These are phyloP conservation scores for Osmerus mordax DNA, from an alignment of 2,113 vertebrate genomes.

Conservation along the genomic window DNA sequence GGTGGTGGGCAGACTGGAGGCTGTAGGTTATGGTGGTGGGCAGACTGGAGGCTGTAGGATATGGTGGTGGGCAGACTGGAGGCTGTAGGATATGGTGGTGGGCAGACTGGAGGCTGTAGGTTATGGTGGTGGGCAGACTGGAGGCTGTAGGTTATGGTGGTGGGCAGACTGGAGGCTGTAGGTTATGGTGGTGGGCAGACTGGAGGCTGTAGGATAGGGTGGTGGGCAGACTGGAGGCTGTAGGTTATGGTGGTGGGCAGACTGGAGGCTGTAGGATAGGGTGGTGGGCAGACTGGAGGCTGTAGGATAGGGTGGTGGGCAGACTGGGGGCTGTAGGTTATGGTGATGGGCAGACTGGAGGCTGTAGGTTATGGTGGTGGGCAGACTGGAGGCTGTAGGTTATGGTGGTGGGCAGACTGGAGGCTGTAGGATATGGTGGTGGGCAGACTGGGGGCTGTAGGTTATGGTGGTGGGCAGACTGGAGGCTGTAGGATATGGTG, in stretches of 20 bases:
- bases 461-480: constrained; percentile 16
- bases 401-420: constrained; percentile 28
- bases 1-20: background rate
- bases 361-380: constrained; percentile 18
- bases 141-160: no score
- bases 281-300: background rate
- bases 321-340: constrained; percentile 20
- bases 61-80: no score
- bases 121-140: no score
- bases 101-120: no score
- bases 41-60: no score
- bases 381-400: background rate
- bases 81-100: no score
- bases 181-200: background rate
- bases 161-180: no score
- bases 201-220: no score
- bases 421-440: constrained; percentile 19
- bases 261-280: no score
- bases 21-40: no score
- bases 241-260: background rate
- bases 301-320: background rate
- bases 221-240: background rate
- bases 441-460: no score
- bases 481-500: constrained; percentile 11
- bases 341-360: background rate